Evolutionary conservation across 2,797 vertebrate species (phyloP).

Genomic region (Crocodylus rhombifer): DNA sequence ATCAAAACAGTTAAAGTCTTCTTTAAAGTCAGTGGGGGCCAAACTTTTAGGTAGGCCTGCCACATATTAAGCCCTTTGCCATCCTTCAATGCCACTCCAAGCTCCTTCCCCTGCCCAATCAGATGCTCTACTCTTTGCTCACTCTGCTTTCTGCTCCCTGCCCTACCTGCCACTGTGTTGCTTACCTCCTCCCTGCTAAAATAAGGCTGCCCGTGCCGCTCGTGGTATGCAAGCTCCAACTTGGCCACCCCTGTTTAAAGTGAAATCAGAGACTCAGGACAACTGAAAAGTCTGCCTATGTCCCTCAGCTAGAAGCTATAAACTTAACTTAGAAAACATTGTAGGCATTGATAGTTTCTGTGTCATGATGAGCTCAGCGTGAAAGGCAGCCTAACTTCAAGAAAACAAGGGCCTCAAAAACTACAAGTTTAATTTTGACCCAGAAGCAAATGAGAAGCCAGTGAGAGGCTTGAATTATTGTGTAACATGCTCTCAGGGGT

Average conservation of each 20-base stretch:
- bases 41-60: no score
- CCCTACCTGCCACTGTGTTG: no score
- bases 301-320: background rate
- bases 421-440: background rate
- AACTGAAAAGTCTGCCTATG: background rate
- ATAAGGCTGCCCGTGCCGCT: no score
- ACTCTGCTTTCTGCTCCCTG: no score
- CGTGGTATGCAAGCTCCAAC: no score
- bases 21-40: background rate
- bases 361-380: background rate
- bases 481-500: background rate
- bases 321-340: background rate
- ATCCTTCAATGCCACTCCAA: no score
- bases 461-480: constrained; percentile 19
- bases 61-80: no score
- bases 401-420: background rate
- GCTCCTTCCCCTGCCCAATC: no score
- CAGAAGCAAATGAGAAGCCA: background rate
- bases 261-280: background rate
- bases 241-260: background rate
- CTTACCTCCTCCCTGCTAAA: no score
- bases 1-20: background rate
- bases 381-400: background rate
- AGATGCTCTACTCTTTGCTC: no score
- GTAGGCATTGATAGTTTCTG: background rate